Evolutionary conservation across 2,113 vertebrate species (phyloP), one percentile per base, ranked within the genome.

Genomic region (Cavia porcellus): DNA sequence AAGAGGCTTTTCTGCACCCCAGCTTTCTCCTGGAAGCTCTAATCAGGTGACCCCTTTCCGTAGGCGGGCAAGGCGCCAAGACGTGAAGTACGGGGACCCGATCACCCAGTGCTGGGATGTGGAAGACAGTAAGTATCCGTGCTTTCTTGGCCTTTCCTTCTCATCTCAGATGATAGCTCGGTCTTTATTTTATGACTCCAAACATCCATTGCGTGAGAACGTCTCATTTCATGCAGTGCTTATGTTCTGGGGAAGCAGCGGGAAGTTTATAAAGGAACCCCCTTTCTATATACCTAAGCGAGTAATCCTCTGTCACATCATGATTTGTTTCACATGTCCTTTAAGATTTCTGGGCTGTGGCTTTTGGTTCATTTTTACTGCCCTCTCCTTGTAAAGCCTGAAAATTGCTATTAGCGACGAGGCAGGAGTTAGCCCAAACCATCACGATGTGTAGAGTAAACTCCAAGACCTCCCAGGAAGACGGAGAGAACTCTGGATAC

Each of bases 71-170:
- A 99, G 99, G 98, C 99, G 99, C 96, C 99, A 99, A 96, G 99
- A 99, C 95, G 99, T 99, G 79, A 99, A 99, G 97, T 99, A 99
- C 4, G 99, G 99, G 70, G 99, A 99, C 97, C 99, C 99, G 0
- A 98, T 99, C 72, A 99, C 99, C 87, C 99, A 99, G 75, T 99
- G 99, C 96, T 99, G 99, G 99, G 99, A 99, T 96, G 97, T 99
- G 77, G 99, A 99, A 93, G 99, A 99, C 84, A 99, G 99, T 99
- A 98, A 98, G 99, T 99, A 94, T 90, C 38, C 1, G 1, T 0
- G 5, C 7, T 45, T 89, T 85, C 24, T 42, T 72, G 45, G 83
- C 24, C 30, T 66, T 91, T 87, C 75, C 25, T 42, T 95, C 3
- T 35, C 50, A 72, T 62, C 92, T 81, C 86, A 94, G 94, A 84